Conservation (phyloP, 2,113 vertebrate species). For the Hystrix brachyura region DNA sequence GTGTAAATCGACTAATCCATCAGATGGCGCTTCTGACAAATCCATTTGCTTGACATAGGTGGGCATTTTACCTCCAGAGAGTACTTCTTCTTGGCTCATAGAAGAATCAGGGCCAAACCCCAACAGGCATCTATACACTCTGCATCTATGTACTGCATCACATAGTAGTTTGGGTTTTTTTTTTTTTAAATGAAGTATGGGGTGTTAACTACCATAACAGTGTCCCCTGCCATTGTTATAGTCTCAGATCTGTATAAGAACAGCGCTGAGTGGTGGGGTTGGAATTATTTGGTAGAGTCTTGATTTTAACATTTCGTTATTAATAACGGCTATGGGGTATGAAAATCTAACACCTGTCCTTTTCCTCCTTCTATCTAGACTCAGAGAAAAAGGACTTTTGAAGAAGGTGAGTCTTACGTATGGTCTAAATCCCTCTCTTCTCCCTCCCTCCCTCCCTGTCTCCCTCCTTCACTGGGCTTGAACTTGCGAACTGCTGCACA, state of each 20-base stretch:
- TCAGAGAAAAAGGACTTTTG: not conserved
- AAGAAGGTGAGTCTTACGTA: conserved; percentile 12
- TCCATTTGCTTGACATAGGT: conserved; percentile 53
- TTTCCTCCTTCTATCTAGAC: not conserved
- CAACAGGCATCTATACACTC: not conserved
- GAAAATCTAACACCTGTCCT: not conserved
- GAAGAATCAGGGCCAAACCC: conserved; percentile 50
- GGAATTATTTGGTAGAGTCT: not conserved
- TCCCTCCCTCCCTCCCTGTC: not conserved
- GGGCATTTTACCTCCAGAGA: conserved; percentile 35
- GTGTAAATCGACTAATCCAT: conserved; percentile 28
- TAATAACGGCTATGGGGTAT: not conserved
- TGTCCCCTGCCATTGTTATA: not conserved
- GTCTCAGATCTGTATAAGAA: not conserved
- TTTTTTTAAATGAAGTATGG: not conserved
- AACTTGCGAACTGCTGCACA: not conserved
- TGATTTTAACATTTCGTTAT: conserved; percentile 6
- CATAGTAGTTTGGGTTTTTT: not conserved
- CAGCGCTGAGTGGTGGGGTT: not conserved
- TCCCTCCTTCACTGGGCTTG: not conserved
- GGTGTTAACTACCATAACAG: not conserved
- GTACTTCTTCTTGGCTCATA: not conserved
- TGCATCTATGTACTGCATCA: not conserved
- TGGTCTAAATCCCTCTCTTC: not conserved
- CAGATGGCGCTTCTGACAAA: conserved; percentile 48